Evolutionary conservation across 2,888 invertebrate species (phyloP), one percentile per base, ranked within the genome.

Genomic region (Boloria euphrosyne): DNA sequence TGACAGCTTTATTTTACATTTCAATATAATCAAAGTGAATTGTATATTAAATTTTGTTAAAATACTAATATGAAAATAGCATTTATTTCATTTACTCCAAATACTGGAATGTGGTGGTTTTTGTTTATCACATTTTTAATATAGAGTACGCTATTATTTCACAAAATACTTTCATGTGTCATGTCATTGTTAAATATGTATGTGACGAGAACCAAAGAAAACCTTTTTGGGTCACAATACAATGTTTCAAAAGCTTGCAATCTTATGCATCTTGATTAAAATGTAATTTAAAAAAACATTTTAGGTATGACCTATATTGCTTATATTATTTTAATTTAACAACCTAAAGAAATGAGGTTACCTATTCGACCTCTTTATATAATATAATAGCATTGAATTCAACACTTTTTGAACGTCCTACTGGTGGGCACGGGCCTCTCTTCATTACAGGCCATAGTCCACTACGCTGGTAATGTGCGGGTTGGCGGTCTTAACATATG

Each of bases 141-240:
- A n/a, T 46, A 57, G 22, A 57, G 57, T 38, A 38, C 16, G 22
- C 46, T 46, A 57, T 16, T 52, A 52, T 57, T 57, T 44, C 2
- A 46, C 57, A 46, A 46, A 27, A 27, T 57, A 46, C 22, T 57
- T 57, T 53, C 53, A 38, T 53, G 27, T 53, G 53, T 38, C 53
- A 53, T 38, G 57, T 46, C 57, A 46, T 57, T 57, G 46, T 57
- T 46, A 46, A 46, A 57, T 57, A 57, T 46, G 22, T 57, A 57
- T 46, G 22, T 57, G 57, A 57, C 57, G 46, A 46, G 31, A 10
- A 53, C 57, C 57, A 16, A 46, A 57, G 57, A 22, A 27, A 57
- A 14, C 18, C 18, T 57, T 57, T 57, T 57, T 46, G 22, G 57
- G 57, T 57, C 57, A 57, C 57, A 57, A 46, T 44, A 55, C 57